These are phyloP conservation scores for Sarcoramphus papa DNA, from an alignment of 2,797 vertebrate genomes.

Conservation along the genomic window DNA sequence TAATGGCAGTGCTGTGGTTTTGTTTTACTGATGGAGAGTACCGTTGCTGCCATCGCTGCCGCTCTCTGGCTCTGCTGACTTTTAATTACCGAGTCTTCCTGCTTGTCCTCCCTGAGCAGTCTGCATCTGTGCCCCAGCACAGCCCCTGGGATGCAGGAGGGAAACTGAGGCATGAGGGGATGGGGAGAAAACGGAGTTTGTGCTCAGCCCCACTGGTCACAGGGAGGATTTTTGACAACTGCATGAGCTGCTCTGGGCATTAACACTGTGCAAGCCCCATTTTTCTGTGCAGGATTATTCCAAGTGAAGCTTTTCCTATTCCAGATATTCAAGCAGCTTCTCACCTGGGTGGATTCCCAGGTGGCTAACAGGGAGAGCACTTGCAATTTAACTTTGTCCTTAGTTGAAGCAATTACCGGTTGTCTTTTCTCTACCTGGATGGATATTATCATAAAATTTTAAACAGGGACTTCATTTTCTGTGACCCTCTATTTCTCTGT, in stretches of 20 bases:
- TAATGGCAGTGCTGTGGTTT: background rate
- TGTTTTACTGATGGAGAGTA: background rate
- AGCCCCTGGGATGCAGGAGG: background rate
- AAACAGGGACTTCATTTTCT: background rate
- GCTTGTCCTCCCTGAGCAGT: background rate
- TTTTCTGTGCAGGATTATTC: background rate
- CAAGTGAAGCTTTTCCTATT: background rate
- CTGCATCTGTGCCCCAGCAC: background rate
- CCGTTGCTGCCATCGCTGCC: background rate
- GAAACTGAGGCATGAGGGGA: background rate
- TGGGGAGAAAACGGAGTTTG: background rate
- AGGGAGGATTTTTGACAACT: background rate
- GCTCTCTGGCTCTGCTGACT: background rate
- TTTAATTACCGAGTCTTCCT: background rate
- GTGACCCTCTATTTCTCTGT: background rate
- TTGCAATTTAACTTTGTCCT: background rate
- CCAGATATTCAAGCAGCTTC: background rate
- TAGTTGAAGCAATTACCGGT: background rate
- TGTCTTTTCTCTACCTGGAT: background rate
- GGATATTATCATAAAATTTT: background rate
- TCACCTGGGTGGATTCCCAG: background rate
- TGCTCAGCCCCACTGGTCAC: background rate
- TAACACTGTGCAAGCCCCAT: background rate
- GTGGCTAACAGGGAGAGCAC: background rate
- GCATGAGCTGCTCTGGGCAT: background rate